phyloP scores from a whole-genome alignment of 2,113 vertebrate genomes.

The Paraplagusia blochii region DNA sequence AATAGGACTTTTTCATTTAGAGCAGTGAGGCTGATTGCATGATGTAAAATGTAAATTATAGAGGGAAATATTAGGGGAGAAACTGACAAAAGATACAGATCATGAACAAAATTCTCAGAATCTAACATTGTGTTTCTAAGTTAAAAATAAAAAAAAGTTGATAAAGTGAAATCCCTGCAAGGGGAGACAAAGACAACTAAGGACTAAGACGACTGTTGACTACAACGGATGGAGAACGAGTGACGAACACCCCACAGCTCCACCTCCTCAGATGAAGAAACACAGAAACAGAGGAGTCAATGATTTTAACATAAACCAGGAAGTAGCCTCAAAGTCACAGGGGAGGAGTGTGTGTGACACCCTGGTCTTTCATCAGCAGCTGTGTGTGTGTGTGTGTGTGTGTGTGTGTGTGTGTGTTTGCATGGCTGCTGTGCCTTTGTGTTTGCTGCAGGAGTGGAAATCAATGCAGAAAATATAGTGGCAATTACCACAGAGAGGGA shows the following conservation, averaged over 20 bases:
- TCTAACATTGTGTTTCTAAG: too few species aligned
- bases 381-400: slow-evolving; percentile 15
- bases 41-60: too few species aligned
- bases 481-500: slow-evolving; percentile 75
- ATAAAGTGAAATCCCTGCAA: neutral
- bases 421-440: neutral
- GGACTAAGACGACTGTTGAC: too few species aligned
- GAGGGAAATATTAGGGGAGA: too few species aligned
- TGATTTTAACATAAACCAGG: neutral
- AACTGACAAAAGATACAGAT: too few species aligned
- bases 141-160: neutral
- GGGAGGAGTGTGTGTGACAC: neutral
- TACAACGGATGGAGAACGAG: too few species aligned
- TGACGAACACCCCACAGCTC: neutral
- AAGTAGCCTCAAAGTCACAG: neutral
- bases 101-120: too few species aligned
- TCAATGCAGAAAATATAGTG: slow-evolving; percentile 76
- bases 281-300: neutral
- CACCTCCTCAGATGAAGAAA: neutral
- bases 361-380: neutral
- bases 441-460: slow-evolving; percentile 52
- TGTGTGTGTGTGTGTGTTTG: slow-evolving; percentile 4
- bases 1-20: too few species aligned
- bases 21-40: too few species aligned
- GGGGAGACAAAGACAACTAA: neutral